phyloP scores from a whole-genome alignment of 2,888 invertebrate genomes.

The Drosophila neutralis region DNA sequence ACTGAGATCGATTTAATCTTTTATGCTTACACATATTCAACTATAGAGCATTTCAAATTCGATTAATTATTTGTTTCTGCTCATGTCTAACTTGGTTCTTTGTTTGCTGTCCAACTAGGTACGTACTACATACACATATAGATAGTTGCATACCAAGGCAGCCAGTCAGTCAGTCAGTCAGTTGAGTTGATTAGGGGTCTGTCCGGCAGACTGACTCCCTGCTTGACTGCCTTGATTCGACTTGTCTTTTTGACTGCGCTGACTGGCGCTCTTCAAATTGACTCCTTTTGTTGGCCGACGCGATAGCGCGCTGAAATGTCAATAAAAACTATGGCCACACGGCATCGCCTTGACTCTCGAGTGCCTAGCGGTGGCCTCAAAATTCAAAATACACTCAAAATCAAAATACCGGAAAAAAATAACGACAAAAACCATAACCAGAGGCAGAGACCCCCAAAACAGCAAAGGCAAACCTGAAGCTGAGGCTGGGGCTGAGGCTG shows the following conservation, averaged over 20 bases:
- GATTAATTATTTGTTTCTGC: not conserved
- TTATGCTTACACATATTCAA: not conserved
- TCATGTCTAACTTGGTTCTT: constrained; percentile 10
- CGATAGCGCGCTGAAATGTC: constrained; percentile 81
- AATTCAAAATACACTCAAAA: constrained; percentile 62
- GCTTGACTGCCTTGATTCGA: constrained; percentile 11
- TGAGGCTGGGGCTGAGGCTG: not conserved
- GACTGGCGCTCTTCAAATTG: constrained; percentile 70
- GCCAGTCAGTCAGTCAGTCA: constrained; percentile 31
- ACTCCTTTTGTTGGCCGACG: constrained; percentile 77
- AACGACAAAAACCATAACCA: constrained; percentile 10
- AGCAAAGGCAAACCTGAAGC: not conserved
- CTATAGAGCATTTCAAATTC: constrained; percentile 35
- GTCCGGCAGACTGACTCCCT: constrained; percentile 41
- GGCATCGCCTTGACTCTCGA: constrained; percentile 71
- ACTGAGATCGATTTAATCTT: not conserved
- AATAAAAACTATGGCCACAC: constrained; percentile 73
- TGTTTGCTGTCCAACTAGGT: constrained; percentile 35
- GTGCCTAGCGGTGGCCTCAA: constrained; percentile 72
- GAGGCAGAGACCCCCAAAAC: constrained; percentile 11
- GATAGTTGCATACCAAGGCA: constrained; percentile 44
- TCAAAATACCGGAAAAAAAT: constrained; percentile 5
- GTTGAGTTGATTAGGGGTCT: constrained; percentile 78
- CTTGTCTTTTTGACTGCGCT: constrained; percentile 22
- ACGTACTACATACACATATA: constrained; percentile 11